Base-by-base conservation (phyloP, 2,113 vertebrate species). In the Vulpes lagopus region DNA sequence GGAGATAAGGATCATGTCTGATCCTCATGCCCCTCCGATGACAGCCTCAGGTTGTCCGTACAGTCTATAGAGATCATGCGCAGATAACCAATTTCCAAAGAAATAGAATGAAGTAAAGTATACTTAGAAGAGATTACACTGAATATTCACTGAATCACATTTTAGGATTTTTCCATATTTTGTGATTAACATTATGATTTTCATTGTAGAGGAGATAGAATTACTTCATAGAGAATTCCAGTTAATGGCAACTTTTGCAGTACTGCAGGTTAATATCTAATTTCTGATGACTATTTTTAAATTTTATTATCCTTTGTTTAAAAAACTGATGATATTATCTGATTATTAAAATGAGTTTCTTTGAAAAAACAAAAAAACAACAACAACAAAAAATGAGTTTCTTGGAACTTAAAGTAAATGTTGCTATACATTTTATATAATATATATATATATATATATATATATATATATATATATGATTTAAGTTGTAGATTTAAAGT, bases 221-320 rank as follows among this genome's bases (percentile, higher is more conserved):
- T 93, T 74, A 14, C 32, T 80, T 90, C 15, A 27, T 64, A 93
- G 71, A 89, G 69, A 95, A 73, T 88, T 97, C 25, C 25, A 43
- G 14, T 81, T 94, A 87, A 88, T 25, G 32, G 22, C 49, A 94
- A 23, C 49, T 91, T 69, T 88, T 81, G 38, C 1, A 94, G 11
- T 83, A 32, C 12, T 96, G 16, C 0, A 32, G 15, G 22, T 73
- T 84, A 57, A 35, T 35, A 55, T 5, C 55, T 25, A 74, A 87
- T 25, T 97, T 89, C 27, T 78, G 22, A 51, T 55, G 19, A 73
- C 14, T 95, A 8, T 17, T 90, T 78, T 91, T 81, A 84, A 86
- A 82, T 83, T 76, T 89, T 92, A 65, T 84, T 96, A 57, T 49
- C 20, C 15, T 81, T 94, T 60, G 8, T 94, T 97, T 96, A 67